Base-by-base conservation (phyloP, 2,888 invertebrate species). In the Salpingus planirostris region DNA sequence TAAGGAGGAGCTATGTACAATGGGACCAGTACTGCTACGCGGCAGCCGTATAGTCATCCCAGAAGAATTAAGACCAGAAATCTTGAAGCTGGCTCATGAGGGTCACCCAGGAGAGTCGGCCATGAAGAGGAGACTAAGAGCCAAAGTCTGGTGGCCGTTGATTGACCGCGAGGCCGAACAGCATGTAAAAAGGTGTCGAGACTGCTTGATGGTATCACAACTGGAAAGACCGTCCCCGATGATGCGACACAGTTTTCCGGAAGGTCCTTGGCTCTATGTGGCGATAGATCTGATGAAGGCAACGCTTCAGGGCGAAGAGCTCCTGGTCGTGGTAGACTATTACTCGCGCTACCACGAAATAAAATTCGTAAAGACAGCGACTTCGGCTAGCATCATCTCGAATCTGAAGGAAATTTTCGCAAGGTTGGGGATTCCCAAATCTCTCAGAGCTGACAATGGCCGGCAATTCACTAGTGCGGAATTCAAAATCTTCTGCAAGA, bases 91-190 rank as follows among this genome's bases (percentile, higher is more conserved):
- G 11, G 23, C 23, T n/a, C 45, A 52, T 29, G 46, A 51, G 35
- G 49, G 46, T 5, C 46, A 47, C 34, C 47, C 48, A 6, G 49
- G 48, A 8, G 40, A 38, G 24, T 40, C 44, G n/a, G 41, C 39
- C 2, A 47, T 49, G 44, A 47, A 49, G 35, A 24, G 38, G 21
- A 24, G 45, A 24, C 24, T 47, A 29, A 30, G 45, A 27, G 36
- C 43, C 8, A 48, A 43, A 34, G 41, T 46, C 7, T 47, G 46
- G 46, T 49, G 44, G 44, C 42, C 46, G 4, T 24, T 26, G 13
- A 36, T 42, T 8, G 42, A 49, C 26, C 27, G 33, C 13, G 27
- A 47, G 10, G 30, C 18, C 1, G 40, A 46, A 27, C 21, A 37
- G 6, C 36, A 27, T 33, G 40, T 38, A 3, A 44, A 40, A 18